Percentiles rank a stretch among this genome's conserved stretches.
phyloP scores from a whole-genome alignment of 2,888 invertebrate genomes.

The Machimus rusticus region DNA sequence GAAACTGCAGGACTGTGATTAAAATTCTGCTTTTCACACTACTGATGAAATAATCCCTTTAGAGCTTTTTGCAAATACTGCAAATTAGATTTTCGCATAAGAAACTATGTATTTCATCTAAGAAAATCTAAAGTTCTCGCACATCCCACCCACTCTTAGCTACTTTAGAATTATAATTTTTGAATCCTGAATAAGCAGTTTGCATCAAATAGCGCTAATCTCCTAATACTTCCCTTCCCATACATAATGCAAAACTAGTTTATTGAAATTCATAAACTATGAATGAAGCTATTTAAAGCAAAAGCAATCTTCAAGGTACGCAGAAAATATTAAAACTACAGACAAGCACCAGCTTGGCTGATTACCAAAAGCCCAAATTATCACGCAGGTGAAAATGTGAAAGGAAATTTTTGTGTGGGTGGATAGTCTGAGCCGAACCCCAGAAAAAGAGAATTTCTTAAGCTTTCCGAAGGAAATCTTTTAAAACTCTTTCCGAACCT shows the following conservation, averaged over 20 bases:
- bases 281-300: background rate
- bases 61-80: background rate
- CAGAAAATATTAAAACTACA: background rate
- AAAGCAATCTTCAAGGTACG: background rate
- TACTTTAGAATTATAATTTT: background rate
- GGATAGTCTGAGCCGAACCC: background rate
- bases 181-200: background rate
- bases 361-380: background rate
- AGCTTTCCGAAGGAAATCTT: background rate
- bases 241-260: background rate
- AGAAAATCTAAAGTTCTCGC: background rate
- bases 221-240: background rate
- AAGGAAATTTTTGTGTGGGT: background rate
- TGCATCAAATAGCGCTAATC: background rate
- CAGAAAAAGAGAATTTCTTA: background rate
- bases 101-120: background rate
- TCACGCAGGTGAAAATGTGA: background rate
- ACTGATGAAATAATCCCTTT: background rate
- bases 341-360: background rate
- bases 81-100: background rate
- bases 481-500: background rate
- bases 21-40: background rate
- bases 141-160: background rate
- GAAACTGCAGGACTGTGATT: background rate
- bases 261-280: background rate